Evolutionary conservation across 2,113 vertebrate species (phyloP).

Genomic region (Chlorodrepanis virens): DNA sequence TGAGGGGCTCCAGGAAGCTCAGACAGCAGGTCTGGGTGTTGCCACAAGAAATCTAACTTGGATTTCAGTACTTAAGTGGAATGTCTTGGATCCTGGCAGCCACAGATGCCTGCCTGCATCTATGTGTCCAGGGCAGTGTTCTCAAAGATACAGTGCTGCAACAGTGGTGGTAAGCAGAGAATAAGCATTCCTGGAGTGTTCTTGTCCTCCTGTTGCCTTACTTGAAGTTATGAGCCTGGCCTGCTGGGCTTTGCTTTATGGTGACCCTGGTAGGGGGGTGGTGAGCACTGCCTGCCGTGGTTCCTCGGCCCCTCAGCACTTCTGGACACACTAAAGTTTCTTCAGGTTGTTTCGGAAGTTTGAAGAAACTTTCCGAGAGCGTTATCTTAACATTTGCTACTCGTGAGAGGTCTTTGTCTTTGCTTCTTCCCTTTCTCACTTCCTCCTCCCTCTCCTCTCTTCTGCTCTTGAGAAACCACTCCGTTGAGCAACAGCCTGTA

Average conservation of each 20-base stretch:
- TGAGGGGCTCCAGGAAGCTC: neutral
- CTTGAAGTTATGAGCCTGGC: neutral
- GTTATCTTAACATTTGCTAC: neutral
- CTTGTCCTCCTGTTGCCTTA: neutral
- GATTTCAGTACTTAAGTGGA: neutral
- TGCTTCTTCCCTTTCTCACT: constrained; percentile 37
- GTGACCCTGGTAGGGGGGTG: neutral
- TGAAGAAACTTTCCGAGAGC: neutral
- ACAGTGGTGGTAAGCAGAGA: neutral
- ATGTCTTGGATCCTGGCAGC: neutral
- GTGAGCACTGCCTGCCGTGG: neutral
- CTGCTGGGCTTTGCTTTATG: neutral
- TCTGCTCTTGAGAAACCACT: neutral
- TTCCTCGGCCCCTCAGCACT: neutral
- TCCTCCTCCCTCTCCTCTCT: neutral
- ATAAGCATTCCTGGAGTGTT: neutral
- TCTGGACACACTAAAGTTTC: neutral
- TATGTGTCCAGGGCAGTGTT: neutral
- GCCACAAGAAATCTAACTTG: neutral
- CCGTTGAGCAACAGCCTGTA: neutral
- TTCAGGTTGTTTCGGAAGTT: neutral
- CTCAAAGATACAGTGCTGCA: neutral
- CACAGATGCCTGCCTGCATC: neutral
- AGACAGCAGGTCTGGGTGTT: neutral
- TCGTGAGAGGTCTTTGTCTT: neutral